A percentile compares a stretch with the other conserved stretches of the same genome.
Conservation (phyloP, 2,113 vertebrate species). For the Eretmodus cyanostictus region DNA sequence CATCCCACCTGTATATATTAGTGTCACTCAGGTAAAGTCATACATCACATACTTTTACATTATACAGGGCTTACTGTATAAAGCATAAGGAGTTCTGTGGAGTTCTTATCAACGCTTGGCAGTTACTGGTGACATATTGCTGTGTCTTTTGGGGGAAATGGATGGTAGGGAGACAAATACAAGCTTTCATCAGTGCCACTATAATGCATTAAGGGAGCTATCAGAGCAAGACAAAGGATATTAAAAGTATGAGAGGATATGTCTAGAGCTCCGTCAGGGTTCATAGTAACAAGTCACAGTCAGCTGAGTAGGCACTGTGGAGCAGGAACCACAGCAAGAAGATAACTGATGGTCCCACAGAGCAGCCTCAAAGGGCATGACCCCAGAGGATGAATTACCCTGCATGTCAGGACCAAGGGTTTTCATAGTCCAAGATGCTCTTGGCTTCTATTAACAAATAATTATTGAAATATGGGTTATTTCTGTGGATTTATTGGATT, state of each 20-base stretch:
- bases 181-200: conserved; percentile 40
- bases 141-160: conserved; percentile 36
- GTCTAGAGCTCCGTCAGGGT: conserved; percentile 22
- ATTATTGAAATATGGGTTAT: not conserved
- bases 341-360: conserved; percentile 17
- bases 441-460: not conserved
- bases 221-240: conserved; percentile 63
- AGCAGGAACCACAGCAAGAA: not conserved
- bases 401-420: not conserved
- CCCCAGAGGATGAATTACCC: not conserved
- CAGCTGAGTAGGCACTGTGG: conserved; percentile 9
- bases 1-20: conserved; percentile 17
- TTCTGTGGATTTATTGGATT: not conserved
- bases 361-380: not conserved
- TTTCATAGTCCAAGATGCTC: not conserved
- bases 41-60: not conserved
- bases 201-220: conserved; percentile 52
- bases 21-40: conserved; percentile 9
- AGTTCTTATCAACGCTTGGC: conserved; percentile 30
- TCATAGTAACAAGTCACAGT: conserved; percentile 23
- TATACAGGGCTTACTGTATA: not conserved
- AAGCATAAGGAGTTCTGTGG: conserved; percentile 17
- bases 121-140: conserved; percentile 39
- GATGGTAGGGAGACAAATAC: conserved; percentile 32
- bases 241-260: conserved; percentile 55